A percentile compares a stretch with the other conserved stretches of the same genome.
Conservation (phyloP, 2,797 vertebrate species). For the Poeciliopsis paucimaculata region DNA sequence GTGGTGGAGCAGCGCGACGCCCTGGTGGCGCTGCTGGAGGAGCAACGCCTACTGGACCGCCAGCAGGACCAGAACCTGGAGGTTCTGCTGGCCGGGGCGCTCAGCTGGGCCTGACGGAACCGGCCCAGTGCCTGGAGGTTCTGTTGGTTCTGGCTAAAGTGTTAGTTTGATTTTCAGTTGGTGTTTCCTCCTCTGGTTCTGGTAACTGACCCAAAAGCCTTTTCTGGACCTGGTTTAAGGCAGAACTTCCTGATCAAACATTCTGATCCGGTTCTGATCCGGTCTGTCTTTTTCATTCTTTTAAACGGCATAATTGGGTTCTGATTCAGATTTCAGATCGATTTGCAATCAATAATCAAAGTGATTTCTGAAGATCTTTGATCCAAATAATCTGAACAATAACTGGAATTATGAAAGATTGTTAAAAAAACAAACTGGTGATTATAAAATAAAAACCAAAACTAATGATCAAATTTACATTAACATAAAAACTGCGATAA, state of each 20-base stretch:
- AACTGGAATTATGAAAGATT: neutral
- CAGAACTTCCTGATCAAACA: neutral
- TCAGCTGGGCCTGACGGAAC: conserved; percentile 34
- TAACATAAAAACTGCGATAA: neutral
- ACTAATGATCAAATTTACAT: neutral
- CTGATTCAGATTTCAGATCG: neutral
- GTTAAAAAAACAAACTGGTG: neutral
- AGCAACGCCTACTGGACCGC: conserved; percentile 87
- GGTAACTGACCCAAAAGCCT: neutral
- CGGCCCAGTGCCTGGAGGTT: neutral
- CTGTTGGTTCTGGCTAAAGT: neutral
- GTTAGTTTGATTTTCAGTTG: too few relatives aligned
- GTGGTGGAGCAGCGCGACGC: conserved; percentile 94
- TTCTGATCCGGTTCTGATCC: neutral
- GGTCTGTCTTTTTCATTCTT: neutral
- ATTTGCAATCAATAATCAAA: neutral
- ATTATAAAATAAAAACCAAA: neutral
- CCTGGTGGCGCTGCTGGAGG: conserved; percentile 91
- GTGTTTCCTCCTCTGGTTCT: neutral
- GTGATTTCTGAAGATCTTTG: neutral
- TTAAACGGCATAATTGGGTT: neutral
- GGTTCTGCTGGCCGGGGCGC: conserved; percentile 86
- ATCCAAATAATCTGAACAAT: neutral
- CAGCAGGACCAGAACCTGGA: conserved; percentile 91
- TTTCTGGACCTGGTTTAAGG: neutral